A percentile compares a stretch with the other conserved stretches of the same genome.
Conservation (phyloP, 2,113 vertebrate species). For the Nanorana parkeri region DNA sequence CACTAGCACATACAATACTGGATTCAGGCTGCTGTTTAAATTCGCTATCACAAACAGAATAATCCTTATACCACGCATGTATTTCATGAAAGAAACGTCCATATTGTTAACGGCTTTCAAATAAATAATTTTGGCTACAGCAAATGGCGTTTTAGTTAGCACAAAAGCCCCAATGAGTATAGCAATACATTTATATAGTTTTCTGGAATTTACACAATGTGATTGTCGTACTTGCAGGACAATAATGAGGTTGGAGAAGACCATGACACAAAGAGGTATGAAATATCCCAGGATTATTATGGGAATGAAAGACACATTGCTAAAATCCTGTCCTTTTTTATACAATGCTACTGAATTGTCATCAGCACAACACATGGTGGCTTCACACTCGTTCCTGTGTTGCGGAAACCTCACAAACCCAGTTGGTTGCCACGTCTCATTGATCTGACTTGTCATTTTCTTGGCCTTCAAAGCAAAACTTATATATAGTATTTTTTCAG, state of each 20-base stretch:
- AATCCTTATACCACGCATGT: not conserved
- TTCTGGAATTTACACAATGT: not conserved
- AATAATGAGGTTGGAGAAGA: slow-evolving; percentile 4
- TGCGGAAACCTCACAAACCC: not conserved
- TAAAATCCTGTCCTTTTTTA: not conserved
- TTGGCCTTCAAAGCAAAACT: not conserved
- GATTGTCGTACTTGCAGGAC: not conserved
- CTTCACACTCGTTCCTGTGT: not conserved
- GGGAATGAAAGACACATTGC: not conserved
- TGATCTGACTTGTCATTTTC: not conserved
- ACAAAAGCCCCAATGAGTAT: not conserved
- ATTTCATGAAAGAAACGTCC: not conserved
- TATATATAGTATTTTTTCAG: not conserved
- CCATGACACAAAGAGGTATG: slow-evolving; percentile 9
- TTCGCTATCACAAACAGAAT: not conserved
- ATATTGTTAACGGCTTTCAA: not conserved
- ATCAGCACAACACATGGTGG: not conserved
- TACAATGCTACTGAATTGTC: not conserved
- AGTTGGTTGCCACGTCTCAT: not conserved
- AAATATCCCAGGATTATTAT: slow-evolving; percentile 6
- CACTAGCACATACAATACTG: slow-evolving; percentile 8
- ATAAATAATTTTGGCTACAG: not conserved
- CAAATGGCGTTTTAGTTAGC: not conserved
- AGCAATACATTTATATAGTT: not conserved
- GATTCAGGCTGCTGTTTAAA: not conserved